phyloP scores from a whole-genome alignment of 2,797 vertebrate species.

The Psittacula derbiana region DNA sequence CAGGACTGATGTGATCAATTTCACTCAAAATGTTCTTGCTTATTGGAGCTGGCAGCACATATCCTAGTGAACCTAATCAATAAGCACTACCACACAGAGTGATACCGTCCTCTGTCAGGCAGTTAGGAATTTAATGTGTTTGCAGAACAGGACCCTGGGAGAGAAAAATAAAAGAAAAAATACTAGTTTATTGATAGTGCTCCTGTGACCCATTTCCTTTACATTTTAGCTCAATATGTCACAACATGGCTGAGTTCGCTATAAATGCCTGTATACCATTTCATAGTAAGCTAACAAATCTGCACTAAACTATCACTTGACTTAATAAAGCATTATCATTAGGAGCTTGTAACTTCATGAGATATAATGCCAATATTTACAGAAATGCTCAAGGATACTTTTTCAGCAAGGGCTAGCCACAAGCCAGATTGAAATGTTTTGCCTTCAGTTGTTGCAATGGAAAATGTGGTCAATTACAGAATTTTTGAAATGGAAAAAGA shows the following conservation, averaged over 20 bases:
- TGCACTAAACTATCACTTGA: neutral
- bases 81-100: constrained; percentile 64
- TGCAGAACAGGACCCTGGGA: constrained; percentile 46
- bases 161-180: constrained; percentile 57
- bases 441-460: neutral
- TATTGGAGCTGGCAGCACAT: constrained; percentile 54
- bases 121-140: constrained; percentile 54
- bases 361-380: neutral
- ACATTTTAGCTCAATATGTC: constrained; percentile 47
- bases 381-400: neutral
- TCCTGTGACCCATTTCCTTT: constrained; percentile 50
- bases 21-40: constrained; percentile 30
- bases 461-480: neutral
- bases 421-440: neutral
- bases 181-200: constrained; percentile 63
- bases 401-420: neutral
- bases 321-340: neutral
- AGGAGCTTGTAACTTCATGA: neutral
- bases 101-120: constrained; percentile 59
- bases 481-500: constrained; percentile 4
- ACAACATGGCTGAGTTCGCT: neutral
- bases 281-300: neutral
- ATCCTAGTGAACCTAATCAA: constrained; percentile 61
- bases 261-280: neutral
- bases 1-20: constrained; percentile 62